Conservation (phyloP, 2,888 invertebrate species). For the Macaria liturata region DNA sequence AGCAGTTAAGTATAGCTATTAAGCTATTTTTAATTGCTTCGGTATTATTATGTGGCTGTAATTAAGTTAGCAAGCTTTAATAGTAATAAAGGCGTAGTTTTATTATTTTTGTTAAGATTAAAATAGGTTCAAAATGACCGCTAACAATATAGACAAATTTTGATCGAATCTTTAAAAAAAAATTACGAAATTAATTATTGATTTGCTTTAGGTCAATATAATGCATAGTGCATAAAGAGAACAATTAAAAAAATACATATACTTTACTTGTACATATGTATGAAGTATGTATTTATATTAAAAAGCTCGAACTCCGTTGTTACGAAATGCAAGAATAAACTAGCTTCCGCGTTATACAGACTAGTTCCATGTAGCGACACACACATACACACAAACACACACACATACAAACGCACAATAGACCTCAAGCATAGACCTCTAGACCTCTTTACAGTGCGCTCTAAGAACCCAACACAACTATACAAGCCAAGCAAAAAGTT, state of each 20-base stretch:
- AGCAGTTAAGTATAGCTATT: slow-evolving; percentile 10
- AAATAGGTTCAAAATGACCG: too few species aligned
- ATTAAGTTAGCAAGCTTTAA: too few species aligned
- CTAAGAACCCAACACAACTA: background rate
- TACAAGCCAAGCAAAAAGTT: slow-evolving; percentile 1
- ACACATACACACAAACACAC: slow-evolving; percentile 20
- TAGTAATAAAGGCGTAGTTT: too few species aligned
- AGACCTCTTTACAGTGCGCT: slow-evolving; percentile 12
- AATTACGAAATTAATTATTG: too few species aligned
- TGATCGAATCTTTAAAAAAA: too few species aligned
- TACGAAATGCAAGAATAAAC: slow-evolving; percentile 4
- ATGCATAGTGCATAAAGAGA: too few species aligned
- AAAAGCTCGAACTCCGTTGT: background rate
- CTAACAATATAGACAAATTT: too few species aligned
- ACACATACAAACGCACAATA: slow-evolving; percentile 17
- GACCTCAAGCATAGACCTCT: slow-evolving; percentile 14
- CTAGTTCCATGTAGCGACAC: slow-evolving; percentile 11
- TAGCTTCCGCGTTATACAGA: slow-evolving; percentile 16
- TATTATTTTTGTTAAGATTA: too few species aligned
- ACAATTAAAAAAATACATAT: too few species aligned
- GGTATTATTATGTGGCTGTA: background rate
- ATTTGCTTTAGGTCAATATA: too few species aligned
- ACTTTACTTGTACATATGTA: too few species aligned
- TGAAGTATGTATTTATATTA: too few species aligned
- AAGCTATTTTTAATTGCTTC: background rate